Base-by-base conservation (phyloP, 64 coral and sea anemone genomes). In the Trachythela sp. region DNA sequence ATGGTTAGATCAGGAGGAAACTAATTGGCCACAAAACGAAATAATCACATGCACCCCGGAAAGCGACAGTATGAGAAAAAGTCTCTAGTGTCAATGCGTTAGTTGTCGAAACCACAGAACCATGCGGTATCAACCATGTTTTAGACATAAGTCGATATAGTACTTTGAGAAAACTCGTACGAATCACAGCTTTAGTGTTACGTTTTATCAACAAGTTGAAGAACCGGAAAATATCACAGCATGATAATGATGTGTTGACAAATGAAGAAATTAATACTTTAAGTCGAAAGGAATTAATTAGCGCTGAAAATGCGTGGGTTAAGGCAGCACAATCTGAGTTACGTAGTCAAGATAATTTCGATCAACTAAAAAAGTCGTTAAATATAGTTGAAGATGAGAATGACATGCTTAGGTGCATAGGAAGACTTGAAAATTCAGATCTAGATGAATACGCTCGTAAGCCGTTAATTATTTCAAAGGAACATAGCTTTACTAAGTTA, bases 391-490 rank as follows among this genome's bases (percentile, higher is more conserved):
- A 80, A 80, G 37, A 80, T 14, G 31, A 80, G 37, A 39, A 39
- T 13, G 20, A 37, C 4, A 37, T 80, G 75, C 56, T 64, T 64
- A 80, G 75, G 75, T 80, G 75, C 37, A 35, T 37, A 2, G 75
- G 75, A 15, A 80, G 75, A 37, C 75, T 80, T 10, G 75, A 22
- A 37, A 80, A 80, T 80, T 35, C 75, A 35, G 34, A 39, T 18
- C 35, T 80, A 36, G 75, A 80, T 1, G 37, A 64, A 27, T n/a
- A 6, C 24, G 56, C 56, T 26, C 56, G 56, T 38, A 39, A 80
- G 35, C 75, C 75, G 35, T 35, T 80, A 9, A 80, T 80, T 39
- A n/a, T 80, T 80, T 29, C 75, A 37, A 80, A 80, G 18, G 75
- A 80, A 2, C 75, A 80, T 6, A 18, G n/a, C n/a, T 80, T 80